Percentiles rank a stretch among this genome's conserved stretches.
These are phyloP conservation scores for Ifrita kowaldi DNA, from an alignment of 2,113 vertebrate species.

Conservation along the genomic window DNA sequence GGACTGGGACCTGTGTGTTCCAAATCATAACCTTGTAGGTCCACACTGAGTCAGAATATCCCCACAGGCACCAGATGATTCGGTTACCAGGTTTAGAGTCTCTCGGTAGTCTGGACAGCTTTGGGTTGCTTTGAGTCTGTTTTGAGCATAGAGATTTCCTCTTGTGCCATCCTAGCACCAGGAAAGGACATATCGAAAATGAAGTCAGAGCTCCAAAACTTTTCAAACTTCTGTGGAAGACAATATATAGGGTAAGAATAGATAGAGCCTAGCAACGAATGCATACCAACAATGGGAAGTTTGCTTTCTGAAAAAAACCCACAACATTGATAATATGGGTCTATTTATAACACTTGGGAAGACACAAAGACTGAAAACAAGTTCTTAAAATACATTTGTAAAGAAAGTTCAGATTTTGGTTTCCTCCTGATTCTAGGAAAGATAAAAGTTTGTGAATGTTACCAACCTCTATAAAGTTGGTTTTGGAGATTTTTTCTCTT, in stretches of 20 bases:
- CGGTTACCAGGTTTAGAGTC: background rate
- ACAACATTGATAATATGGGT: background rate
- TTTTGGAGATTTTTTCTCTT: background rate
- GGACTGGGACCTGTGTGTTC: background rate
- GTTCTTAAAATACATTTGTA: background rate
- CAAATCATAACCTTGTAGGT: background rate
- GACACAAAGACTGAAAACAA: background rate
- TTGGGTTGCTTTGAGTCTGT: background rate
- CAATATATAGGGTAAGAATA: background rate
- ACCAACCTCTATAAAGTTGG: background rate
- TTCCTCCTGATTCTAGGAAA: background rate
- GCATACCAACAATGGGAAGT: background rate
- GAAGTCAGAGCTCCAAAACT: background rate
- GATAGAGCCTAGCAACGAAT: background rate
- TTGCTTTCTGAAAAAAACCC: background rate
- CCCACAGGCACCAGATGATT: background rate
- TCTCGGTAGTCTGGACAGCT: background rate
- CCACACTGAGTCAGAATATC: background rate
- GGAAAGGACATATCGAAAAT: background rate
- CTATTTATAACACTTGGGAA: background rate
- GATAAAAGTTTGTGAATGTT: background rate
- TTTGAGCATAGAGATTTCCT: background rate
- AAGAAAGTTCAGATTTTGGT: background rate
- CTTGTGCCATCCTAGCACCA: background rate
- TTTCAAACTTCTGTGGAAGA: background rate